Evolutionary conservation across 2,797 vertebrate genomes (phyloP), one percentile per base, ranked within the genome.

Genomic region (Callimico goeldii): DNA sequence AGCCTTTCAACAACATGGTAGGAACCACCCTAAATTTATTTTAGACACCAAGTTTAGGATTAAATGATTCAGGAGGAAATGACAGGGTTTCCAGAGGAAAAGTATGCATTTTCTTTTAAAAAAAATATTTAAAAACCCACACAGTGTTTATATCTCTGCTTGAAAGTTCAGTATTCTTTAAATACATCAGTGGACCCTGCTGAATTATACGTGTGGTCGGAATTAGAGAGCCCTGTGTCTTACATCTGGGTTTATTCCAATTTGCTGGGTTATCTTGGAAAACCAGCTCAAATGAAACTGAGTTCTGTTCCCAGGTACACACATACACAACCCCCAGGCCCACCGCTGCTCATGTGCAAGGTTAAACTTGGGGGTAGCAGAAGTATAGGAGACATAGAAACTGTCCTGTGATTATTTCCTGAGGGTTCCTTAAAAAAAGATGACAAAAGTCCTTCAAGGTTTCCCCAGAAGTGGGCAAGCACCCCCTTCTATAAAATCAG

Each of bases 21-120:
- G 88, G 46, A 97, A 86, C 24, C 48, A 82, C 61, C n/a, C 48
- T 76, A 77, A 52, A 50, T 86, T 90, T 93, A 93, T 96, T 93
- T 93, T 90, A 64, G 26, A 82, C 5, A 70, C 67, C 52, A 86
- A 90, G 50, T 91, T 92, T 76, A 94, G 72, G 85, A 94, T 55
- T 43, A 93, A 97, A 58, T 43, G 30, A 81, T 76, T 22, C 22
- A 48, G 48, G 70, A 82, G 73, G 46, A 97, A 97, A 88, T 81
- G 85, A 72, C 20, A 85, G 73, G 10, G 48, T 61, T 96, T 96
- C 76, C 84, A 77, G 28, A 96, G 33, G 67, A 30, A 73, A 79
- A 58, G 8, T 39, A 19, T 67, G 22, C 46, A 48, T 94, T 96
- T 95, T 85, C 57, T 88, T 83, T 55, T 15, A 95, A 97, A 93